These are phyloP conservation scores for Dasysyrphus albostriatus DNA, from an alignment of 2,888 invertebrate species.

Conservation along the genomic window DNA sequence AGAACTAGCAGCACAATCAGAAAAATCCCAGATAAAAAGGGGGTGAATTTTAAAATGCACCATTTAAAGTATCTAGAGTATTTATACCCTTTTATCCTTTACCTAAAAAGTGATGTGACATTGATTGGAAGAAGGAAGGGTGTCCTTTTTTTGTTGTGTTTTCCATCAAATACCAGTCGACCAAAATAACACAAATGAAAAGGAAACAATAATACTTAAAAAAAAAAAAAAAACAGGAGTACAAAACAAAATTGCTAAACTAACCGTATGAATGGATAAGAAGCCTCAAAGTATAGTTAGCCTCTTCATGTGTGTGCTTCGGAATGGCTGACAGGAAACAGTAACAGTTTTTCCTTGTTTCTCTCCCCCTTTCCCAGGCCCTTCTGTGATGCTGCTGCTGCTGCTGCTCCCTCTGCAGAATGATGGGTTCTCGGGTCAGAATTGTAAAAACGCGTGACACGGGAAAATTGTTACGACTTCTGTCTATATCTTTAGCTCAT, in stretches of 20 bases:
- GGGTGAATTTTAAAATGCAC: slow-evolving; percentile 62
- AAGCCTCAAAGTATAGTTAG: slow-evolving; percentile 73
- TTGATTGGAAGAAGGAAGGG: slow-evolving; percentile 69
- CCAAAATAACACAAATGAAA: slow-evolving; percentile 26
- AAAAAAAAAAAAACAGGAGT: slow-evolving; percentile 20
- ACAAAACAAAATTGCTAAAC: slow-evolving; percentile 68
- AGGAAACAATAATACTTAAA: slow-evolving; percentile 67
- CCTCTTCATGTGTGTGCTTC: slow-evolving; percentile 55
- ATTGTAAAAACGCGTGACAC: slow-evolving; percentile 76
- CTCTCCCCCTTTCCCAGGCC: slow-evolving; percentile 11
- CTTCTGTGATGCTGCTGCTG: not conserved
- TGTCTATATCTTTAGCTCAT: not conserved
- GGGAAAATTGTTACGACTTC: slow-evolving; percentile 73
- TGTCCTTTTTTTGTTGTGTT: slow-evolving; percentile 14
- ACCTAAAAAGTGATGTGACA: slow-evolving; percentile 71
- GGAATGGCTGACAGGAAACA: slow-evolving; percentile 68
- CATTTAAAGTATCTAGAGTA: slow-evolving; percentile 23
- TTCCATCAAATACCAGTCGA: slow-evolving; percentile 35
- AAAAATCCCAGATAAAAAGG: slow-evolving; percentile 24
- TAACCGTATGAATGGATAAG: slow-evolving; percentile 76
- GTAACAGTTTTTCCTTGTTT: slow-evolving; percentile 55
- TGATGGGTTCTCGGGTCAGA: slow-evolving; percentile 53
- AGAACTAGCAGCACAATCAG: not conserved
- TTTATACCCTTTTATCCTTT: slow-evolving; percentile 53
- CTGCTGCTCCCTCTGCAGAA: not conserved